These are phyloP conservation scores for Dolichopus griseipennis DNA, from an alignment of 2,888 invertebrate genomes.

Conservation along the genomic window DNA sequence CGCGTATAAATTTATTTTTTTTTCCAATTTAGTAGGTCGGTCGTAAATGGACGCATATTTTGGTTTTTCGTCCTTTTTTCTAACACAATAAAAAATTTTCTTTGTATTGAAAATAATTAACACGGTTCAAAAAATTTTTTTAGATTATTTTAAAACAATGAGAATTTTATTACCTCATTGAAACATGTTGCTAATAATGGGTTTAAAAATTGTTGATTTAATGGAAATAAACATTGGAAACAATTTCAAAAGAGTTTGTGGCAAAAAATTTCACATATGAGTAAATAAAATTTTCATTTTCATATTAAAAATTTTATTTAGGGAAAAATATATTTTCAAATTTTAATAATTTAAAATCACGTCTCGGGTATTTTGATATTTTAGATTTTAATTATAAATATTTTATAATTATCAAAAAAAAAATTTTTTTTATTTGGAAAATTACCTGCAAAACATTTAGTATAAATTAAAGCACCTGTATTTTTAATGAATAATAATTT, in stretches of 20 bases:
- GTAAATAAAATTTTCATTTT: background rate
- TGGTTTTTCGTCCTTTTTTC: no score
- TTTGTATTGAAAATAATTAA: background rate
- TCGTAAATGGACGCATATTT: no score
- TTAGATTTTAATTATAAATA: slow-evolving; percentile 5
- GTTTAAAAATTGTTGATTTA: background rate
- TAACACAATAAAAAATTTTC: background rate
- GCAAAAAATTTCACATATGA: background rate
- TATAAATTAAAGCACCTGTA: no score
- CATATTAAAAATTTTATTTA: background rate
- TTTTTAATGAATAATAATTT: no score
- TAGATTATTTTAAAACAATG: background rate
- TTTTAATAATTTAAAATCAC: background rate
- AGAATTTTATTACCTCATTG: background rate
- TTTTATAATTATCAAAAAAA: background rate
- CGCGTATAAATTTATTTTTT: no score
- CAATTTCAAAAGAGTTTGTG: background rate
- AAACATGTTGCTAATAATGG: background rate
- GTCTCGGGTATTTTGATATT: background rate
- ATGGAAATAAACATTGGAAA: background rate
- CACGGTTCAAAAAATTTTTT: background rate
- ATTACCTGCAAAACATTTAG: no score
- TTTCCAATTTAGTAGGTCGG: no score
- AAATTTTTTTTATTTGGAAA: background rate
- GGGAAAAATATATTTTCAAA: background rate